phyloP scores from a whole-genome alignment of 2,113 vertebrate genomes.

The Pandion haliaetus region DNA sequence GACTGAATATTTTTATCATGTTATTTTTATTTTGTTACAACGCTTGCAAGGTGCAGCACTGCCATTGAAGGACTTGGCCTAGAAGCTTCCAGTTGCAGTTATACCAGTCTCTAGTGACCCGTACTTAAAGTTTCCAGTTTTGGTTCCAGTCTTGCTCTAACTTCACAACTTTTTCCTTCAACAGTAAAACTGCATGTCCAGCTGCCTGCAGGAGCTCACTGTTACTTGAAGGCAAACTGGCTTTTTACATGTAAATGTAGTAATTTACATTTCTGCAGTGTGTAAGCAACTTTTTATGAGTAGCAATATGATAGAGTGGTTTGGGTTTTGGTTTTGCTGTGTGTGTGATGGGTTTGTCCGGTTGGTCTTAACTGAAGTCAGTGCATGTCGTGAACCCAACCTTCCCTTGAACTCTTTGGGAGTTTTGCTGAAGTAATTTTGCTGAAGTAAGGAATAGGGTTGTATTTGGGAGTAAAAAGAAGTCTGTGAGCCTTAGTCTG shows the following conservation, averaged over 20 bases:
- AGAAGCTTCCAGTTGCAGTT: neutral
- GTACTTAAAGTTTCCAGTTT: neutral
- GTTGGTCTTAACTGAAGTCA: neutral
- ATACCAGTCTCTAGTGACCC: neutral
- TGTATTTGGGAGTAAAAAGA: neutral
- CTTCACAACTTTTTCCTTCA: neutral
- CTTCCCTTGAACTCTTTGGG: neutral
- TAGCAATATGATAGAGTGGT: neutral
- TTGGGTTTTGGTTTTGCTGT: neutral
- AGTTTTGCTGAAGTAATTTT: neutral
- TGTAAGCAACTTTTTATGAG: neutral
- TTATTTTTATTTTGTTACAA: neutral
- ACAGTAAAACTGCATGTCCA: neutral
- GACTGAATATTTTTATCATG: neutral
- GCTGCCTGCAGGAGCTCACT: neutral
- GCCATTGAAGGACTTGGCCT: neutral
- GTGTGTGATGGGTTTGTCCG: neutral
- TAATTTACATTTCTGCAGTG: neutral
- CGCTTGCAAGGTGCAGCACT: neutral
- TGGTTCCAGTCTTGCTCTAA: neutral
- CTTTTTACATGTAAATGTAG: neutral
- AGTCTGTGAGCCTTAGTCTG: neutral
- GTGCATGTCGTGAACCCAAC: neutral
- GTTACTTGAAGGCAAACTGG: neutral
- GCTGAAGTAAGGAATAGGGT: neutral